A percentile compares a stretch with the other conserved stretches of the same genome.
Conservation (phyloP, 2,797 vertebrate species). For the Microcaecilia unicolor region DNA sequence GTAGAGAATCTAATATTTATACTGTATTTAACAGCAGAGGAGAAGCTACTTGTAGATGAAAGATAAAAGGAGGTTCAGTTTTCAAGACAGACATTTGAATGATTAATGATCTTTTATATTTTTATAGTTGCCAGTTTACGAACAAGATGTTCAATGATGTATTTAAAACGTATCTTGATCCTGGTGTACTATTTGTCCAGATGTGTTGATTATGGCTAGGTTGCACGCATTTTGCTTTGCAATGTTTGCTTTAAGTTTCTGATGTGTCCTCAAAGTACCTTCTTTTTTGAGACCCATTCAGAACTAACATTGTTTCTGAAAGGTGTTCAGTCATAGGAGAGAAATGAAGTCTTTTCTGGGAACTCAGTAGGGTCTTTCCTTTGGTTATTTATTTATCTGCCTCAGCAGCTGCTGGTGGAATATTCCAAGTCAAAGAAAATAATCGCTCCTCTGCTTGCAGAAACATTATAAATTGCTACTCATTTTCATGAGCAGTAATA, state of each 20-base stretch:
- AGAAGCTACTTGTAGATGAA: too few relatives aligned
- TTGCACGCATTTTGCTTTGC: neutral
- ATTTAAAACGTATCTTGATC: too few relatives aligned
- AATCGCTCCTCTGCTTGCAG: slow-evolving; percentile 23
- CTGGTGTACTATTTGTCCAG: too few relatives aligned
- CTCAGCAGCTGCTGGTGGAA: slow-evolving; percentile 21
- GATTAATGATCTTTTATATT: too few relatives aligned
- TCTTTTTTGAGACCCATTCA: neutral
- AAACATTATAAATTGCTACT: slow-evolving; percentile 17
- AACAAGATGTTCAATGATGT: too few relatives aligned
- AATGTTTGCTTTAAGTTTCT: slow-evolving; percentile 10
- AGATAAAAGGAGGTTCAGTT: too few relatives aligned
- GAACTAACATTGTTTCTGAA: slow-evolving; percentile 24
- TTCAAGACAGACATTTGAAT: too few relatives aligned
- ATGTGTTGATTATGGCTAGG: too few relatives aligned
- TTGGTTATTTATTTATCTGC: slow-evolving; percentile 30
- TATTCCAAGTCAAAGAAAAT: slow-evolving; percentile 31
- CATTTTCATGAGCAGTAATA: slow-evolving; percentile 12
- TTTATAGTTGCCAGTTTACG: too few relatives aligned
- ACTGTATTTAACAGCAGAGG: too few relatives aligned
- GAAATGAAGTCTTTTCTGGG: slow-evolving; percentile 18
- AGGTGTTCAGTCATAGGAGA: slow-evolving; percentile 8
- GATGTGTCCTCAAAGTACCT: slow-evolving; percentile 7
- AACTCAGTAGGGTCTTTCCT: slow-evolving; percentile 1
- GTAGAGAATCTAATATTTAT: too few relatives aligned